Evolutionary conservation across 2,113 vertebrate genomes (phyloP), one percentile per base, ranked within the genome.

Genomic region (Cavia aperea): DNA sequence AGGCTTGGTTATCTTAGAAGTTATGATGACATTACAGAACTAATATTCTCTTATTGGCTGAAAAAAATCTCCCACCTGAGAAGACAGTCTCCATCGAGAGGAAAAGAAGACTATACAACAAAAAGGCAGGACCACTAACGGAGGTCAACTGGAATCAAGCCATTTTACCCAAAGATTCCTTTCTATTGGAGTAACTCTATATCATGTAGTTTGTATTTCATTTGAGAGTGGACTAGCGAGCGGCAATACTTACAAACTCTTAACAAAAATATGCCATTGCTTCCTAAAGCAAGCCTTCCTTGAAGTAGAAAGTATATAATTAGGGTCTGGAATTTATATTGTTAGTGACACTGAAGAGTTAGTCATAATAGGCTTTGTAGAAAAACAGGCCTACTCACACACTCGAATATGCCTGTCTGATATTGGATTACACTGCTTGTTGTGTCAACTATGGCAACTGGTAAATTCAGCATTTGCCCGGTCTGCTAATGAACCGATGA

Each of bases 381-480:
- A 88, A 46, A 94, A 92, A 90, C 33, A n/a, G 39, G 89, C 24
- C 36, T 92, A 63, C 43, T 95, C 91, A 60, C 83, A 94, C 31
- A 79, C 65, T 81, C n/a, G n/a, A 29, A 72, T 29, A 51, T 70
- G 65, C 54, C 70, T 75, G 4, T 78, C 54, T n/a, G 18, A 78
- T 90, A 83, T 13, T 65, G 54, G 60, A 72, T 43, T 60, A 9
- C 26, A 92, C 1, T 60, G 63, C 60, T 94, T 85, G 82, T 68
- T 72, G 46, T 79, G 24, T 39, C 26, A 93, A 90, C 19, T 58
- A 92, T 0, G 4, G 49, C 29, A 78, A 81, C 26, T 66, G 54
- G 24, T 46, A 79, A 86, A 73, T 19, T 72, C 0, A 85, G 26
- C 29, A 91, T 65, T 88, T 88, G 86, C 10, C n/a, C 15, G 81